Evolutionary conservation across 1,140 invertebrate species (phyloP).

Genomic region (Zophobas atratus): DNA sequence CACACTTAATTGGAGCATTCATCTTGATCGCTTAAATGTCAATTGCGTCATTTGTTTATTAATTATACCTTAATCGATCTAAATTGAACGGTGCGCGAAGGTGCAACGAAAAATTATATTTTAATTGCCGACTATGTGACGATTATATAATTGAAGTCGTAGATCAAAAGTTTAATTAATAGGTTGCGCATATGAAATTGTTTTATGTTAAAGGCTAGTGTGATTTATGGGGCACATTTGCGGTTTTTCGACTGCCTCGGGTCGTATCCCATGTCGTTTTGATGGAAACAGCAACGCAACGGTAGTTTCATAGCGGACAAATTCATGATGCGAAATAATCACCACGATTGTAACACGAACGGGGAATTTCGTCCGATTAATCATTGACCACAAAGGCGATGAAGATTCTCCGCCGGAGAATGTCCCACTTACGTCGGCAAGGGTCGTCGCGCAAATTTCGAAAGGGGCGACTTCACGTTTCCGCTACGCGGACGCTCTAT

Average conservation of each 20-base stretch:
- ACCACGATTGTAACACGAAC: conserved; percentile 3
- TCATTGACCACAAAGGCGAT: no score
- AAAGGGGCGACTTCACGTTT: no score
- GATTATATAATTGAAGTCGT: conserved; percentile 36
- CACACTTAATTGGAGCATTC: conserved; percentile 13
- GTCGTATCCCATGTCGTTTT: conserved; percentile 6
- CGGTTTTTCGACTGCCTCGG: conserved; percentile 20
- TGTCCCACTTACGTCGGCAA: no score
- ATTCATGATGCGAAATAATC: conserved; percentile 11
- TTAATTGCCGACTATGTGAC: conserved; percentile 26
- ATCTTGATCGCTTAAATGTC: conserved; percentile 6
- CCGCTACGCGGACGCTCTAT: no score
- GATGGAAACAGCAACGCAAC: conserved; percentile 9
- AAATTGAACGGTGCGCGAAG: not conserved
- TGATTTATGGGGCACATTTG: conserved; percentile 29
- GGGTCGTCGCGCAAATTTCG: no score
- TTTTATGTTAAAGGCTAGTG: conserved; percentile 10
- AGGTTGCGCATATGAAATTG: conserved; percentile 17
- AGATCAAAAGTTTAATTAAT: conserved; percentile 32
- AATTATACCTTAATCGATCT: conserved; percentile 8
- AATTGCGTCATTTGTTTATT: conserved; percentile 22
- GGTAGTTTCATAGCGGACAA: conserved; percentile 10
- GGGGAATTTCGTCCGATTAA: conserved; percentile 14
- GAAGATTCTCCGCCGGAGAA: no score
- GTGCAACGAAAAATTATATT: conserved; percentile 15